Evolutionary conservation across 2,888 invertebrate species (phyloP), one percentile per base, ranked within the genome.

Genomic region (Eucriotettix oculatus): DNA sequence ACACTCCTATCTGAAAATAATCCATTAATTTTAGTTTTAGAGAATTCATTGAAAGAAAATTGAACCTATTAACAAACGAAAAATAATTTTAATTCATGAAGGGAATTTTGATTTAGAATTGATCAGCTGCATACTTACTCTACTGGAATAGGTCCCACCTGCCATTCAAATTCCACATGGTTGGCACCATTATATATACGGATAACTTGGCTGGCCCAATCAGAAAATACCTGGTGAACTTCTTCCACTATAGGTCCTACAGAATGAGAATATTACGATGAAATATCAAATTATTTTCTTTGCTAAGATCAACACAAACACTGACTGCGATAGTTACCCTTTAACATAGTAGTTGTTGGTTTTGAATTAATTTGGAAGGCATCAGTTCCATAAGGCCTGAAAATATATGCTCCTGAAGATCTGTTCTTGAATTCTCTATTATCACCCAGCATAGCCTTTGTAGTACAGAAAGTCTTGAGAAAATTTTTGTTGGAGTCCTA

Each of bases 141-240:
- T 0, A 84, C 73, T 0, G 86, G 82, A 63, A 91, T 86, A 0
- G 90, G 88, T 0, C 90, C 90, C 10, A 90, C 78, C 0, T 87
- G 66, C 85, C 89, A 90, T 65, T 89, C 84, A 41, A 85, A 80
- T 68, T 90, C 90, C 1, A 69, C 68, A 14, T 63, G 56, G 10
- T 60, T 58, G 40, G 68, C 67, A 40, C 70, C 76, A 0, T 79
- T 73, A 66, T 81, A 79, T 48, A 84, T 68, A 16, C 84, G 70
- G 58, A 84, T 76, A 43, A 77, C 72, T 70, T 85, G 84, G 2
- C 79, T 79, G 10, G 79, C 74, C 85, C 86, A 87, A 16, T 68
- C 65, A 41, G 69, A 74, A 68, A 83, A 84, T n/a, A 73, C 69
- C 66, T 86, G 84, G 48, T 83, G 78, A 10, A 85, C 79, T 74